Base-by-base conservation (phyloP, 2,888 invertebrate genomes). In the Hirtodrosophila confusa region DNA sequence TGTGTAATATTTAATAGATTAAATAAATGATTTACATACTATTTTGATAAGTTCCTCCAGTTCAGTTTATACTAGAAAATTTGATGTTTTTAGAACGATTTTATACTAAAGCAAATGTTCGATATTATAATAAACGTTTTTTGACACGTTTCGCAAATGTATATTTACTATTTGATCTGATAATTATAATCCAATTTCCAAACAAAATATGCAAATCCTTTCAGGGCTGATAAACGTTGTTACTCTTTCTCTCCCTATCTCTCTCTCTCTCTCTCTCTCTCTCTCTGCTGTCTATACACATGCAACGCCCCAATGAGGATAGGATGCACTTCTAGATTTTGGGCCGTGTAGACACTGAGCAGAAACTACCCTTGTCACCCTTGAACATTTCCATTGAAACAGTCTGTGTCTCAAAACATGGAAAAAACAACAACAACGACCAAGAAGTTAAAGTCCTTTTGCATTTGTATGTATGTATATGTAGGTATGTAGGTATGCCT, bases 391-490 rank as follows among this genome's bases (percentile, higher is more conserved):
- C 88, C 84, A 86, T 79, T 75, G 77, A 83, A 88, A 84, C 44
- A 61, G 70, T 51, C 74, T 65, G 70, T 71, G 60, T 79, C 80
- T 85, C 68, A 65, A 76, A 75, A 69, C 54, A 60, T 66, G 63
- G 47, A 64, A 64, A 65, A 72, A 57, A 27, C 17, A 17, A 17
- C 17, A 17, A 17, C 17, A 17, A 17, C 17, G 17, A 71, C 62
- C 86, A 86, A 88, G 83, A 83, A 88, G 88, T 88, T 88, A 75
- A 83, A 78, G 88, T 88, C 86, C 88, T 88, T 88, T 75, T 67
- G 62, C 69, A 68, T 75, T 80, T 66, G 62, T 71, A 55, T 44
- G 51, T 44, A 24, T 37, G 31, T 8, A 12, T 51, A 54, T 49
- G 24, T 37, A 44, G 44, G 41, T 50, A n/a, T 58, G 41, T 41